Evolutionary conservation across 2,797 vertebrate genomes (phyloP), one percentile per base, ranked within the genome.

Genomic region (Novumbra hubbsi): DNA sequence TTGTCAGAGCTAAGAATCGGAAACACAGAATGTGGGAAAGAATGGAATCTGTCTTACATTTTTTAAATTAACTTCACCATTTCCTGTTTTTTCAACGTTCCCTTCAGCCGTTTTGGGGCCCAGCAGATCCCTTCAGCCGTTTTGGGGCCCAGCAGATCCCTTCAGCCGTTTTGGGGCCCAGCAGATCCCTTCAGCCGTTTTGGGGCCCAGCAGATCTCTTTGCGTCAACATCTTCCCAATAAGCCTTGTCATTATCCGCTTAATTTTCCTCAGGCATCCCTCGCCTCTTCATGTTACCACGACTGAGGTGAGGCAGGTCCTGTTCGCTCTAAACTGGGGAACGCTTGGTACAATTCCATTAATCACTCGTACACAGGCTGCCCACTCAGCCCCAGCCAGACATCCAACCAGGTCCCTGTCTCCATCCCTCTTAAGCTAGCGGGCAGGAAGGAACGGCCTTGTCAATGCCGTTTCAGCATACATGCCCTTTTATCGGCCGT

Each of bases 211-310:
- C 66, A 41, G 30, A 38, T 67, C 32, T 67, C 34, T 38, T n/a
- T 67, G 60, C 21, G 57, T 41, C 48, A 62, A 68, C 68, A 78
- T 67, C 67, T 74, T 38, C 68, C 60, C 49, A 45, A 27, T 66
- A 34, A 64, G 68, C 62, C 34, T 7, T 9, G 49, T 27, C 48
- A 60, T 28, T 68, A n/a, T n/a, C 75, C 38, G 73, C 16, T 65
- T 75, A 73, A 79, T 81, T 81, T 79, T 79, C 73, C 76, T 64
- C 79, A 68, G 74, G 78, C 73, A 65, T 69, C 73, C 77, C 30
- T 50, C 64, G 75, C 76, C 76, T 81, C 38, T 81, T 70, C 76
- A 78, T 78, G 76, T 55, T 41, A 52, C 70, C 67, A 70, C 41
- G 16, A 73, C 68, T 6, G 12, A 66, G 75, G 72, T 73, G 76